These are phyloP conservation scores for Abrostola triplasia DNA, from an alignment of 2,888 invertebrate genomes.

Conservation along the genomic window DNA sequence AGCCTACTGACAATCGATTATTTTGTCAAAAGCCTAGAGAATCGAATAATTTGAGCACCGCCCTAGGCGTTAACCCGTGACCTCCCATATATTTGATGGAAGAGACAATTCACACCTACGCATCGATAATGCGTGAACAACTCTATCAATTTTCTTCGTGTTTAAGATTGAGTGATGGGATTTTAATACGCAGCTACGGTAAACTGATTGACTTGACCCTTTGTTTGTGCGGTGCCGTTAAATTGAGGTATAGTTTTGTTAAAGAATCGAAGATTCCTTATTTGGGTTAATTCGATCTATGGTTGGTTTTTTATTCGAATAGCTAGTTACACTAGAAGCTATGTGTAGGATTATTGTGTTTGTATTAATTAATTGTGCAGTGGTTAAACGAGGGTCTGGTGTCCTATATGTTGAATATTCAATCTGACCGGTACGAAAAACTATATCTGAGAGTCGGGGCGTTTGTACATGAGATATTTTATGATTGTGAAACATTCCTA, in stretches of 20 bases:
- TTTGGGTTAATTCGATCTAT: neutral
- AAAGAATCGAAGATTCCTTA: neutral
- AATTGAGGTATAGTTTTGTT: neutral
- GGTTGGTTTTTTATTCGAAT: neutral
- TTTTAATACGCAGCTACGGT: constrained; percentile 19
- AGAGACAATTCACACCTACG: constrained; percentile 52
- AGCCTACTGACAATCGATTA: constrained; percentile 29
- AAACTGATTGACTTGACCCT: constrained; percentile 24
- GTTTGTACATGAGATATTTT: no score
- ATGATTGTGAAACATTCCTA: no score
- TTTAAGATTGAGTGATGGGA: constrained; percentile 42
- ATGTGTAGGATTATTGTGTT: no score
- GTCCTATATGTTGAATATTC: no score
- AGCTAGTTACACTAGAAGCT: no score
- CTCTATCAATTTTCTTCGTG: constrained; percentile 34
- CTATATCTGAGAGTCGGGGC: no score
- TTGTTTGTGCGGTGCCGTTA: constrained; percentile 10
- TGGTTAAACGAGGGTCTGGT: no score
- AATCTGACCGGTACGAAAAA: no score
- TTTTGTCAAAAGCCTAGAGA: constrained; percentile 29
- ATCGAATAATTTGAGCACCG: constrained; percentile 9
- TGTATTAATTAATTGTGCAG: no score
- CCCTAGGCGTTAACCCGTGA: constrained; percentile 42
- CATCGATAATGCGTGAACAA: constrained; percentile 38
- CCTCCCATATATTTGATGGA: constrained; percentile 30